Evolutionary conservation across 2,888 invertebrate species (phyloP).

Genomic region (Heteropelma amictum): DNA sequence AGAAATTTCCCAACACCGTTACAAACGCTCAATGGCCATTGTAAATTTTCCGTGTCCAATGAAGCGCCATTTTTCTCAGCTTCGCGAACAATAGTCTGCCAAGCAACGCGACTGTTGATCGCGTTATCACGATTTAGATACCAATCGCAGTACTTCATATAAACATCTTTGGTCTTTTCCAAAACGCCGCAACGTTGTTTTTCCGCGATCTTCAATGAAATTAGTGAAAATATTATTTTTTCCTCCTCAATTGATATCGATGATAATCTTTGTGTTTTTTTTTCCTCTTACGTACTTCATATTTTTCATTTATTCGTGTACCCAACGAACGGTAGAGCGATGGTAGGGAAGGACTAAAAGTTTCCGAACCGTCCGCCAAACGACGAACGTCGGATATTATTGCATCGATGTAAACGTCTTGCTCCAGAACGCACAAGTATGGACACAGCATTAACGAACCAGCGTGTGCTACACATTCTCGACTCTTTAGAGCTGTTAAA

Average conservation of each 20-base stretch:
- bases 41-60: constrained; percentile 80
- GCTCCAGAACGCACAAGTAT: constrained; percentile 84
- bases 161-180: constrained; percentile 83
- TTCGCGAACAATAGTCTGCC: constrained; percentile 84
- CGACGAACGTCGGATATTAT: constrained; percentile 85
- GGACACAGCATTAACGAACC: constrained; percentile 85
- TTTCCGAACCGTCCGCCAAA: constrained; percentile 88
- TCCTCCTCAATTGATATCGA: background rate
- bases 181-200: constrained; percentile 84
- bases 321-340: constrained; percentile 85
- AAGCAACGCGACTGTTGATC: constrained; percentile 81
- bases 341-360: constrained; percentile 86
- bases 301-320: constrained; percentile 67
- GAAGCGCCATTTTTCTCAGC: constrained; percentile 61
- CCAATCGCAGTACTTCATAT: constrained; percentile 83
- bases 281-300: constrained; percentile 61
- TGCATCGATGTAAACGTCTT: constrained; percentile 81
- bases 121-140: constrained; percentile 79
- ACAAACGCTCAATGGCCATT: constrained; percentile 85
- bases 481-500: constrained; percentile 82
- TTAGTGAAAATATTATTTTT: background rate
- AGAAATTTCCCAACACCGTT: constrained; percentile 89
- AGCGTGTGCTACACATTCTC: constrained; percentile 76
- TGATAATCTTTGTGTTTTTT: background rate
- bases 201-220: constrained; percentile 80